A percentile compares a stretch with the other conserved stretches of the same genome.
phyloP scores from a whole-genome alignment of 2,113 vertebrate species.

The Formicarius rufipectus region DNA sequence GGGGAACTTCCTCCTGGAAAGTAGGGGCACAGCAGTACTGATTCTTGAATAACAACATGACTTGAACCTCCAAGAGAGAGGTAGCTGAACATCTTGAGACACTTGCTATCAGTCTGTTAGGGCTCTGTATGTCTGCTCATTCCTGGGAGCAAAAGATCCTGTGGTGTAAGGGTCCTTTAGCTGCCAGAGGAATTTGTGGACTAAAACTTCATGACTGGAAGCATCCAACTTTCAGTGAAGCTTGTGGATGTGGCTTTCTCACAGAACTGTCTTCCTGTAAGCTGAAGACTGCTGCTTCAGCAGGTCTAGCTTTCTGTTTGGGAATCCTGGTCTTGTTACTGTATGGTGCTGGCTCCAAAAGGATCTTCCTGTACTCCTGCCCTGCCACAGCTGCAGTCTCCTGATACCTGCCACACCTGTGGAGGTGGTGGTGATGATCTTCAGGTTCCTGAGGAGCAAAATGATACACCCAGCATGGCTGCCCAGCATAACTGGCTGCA shows the following conservation, averaged over 20 bases:
- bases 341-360: neutral
- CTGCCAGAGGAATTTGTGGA: neutral
- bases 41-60: neutral
- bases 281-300: neutral
- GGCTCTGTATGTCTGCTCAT: neutral
- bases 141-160: neutral
- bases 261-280: neutral
- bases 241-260: neutral
- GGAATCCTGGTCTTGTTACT: neutral
- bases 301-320: neutral
- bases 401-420: neutral
- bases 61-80: neutral
- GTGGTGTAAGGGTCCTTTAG: neutral
- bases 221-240: neutral
- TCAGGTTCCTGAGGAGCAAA: neutral
- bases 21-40: neutral
- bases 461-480: neutral
- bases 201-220: neutral
- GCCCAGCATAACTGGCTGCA: neutral
- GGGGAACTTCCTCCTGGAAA: neutral
- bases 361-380: neutral
- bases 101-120: neutral
- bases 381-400: neutral
- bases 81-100: neutral
- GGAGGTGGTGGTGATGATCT: neutral